Evolutionary conservation across 2,888 invertebrate genomes (phyloP).

Genomic region (Crocallis elinguaria): DNA sequence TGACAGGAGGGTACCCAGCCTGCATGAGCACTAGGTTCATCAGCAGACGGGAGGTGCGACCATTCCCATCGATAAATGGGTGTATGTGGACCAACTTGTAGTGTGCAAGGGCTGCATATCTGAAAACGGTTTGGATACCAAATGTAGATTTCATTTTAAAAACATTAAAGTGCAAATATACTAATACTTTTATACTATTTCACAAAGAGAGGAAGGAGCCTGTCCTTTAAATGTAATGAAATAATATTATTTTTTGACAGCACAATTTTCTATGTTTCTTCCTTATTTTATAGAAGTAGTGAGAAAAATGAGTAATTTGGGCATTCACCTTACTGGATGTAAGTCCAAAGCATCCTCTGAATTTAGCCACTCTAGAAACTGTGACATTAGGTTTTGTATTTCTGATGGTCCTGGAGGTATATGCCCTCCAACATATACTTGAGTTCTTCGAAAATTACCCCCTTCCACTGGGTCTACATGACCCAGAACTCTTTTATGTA

Average conservation of each 20-base stretch:
- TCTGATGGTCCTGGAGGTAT: constrained; percentile 95
- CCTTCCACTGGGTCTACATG: constrained; percentile 97
- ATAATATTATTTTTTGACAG: too few relatives aligned
- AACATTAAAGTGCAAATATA: too few relatives aligned
- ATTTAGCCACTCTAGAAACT: constrained; percentile 96
- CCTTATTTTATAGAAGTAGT: not conserved
- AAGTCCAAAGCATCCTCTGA: constrained; percentile 93
- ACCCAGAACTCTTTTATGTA: constrained; percentile 96
- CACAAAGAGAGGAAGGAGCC: too few relatives aligned
- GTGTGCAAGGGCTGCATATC: constrained; percentile 97
- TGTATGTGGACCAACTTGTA: constrained; percentile 98
- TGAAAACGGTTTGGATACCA: constrained; percentile 63
- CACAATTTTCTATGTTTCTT: too few relatives aligned
- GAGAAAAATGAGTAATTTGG: not conserved
- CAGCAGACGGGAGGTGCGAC: constrained; percentile 95
- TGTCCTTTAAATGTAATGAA: too few relatives aligned
- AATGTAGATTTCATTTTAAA: too few relatives aligned
- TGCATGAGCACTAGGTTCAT: constrained; percentile 98
- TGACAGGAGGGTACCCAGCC: constrained; percentile 98
- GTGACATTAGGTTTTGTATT: constrained; percentile 92
- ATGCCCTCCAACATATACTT: constrained; percentile 98
- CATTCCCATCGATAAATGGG: constrained; percentile 98
- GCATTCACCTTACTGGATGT: constrained; percentile 91
- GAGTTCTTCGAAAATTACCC: constrained; percentile 94
- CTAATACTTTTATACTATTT: too few relatives aligned